These are phyloP conservation scores for Cartodere bifasciata DNA, from an alignment of 2,888 invertebrate species.

Conservation along the genomic window DNA sequence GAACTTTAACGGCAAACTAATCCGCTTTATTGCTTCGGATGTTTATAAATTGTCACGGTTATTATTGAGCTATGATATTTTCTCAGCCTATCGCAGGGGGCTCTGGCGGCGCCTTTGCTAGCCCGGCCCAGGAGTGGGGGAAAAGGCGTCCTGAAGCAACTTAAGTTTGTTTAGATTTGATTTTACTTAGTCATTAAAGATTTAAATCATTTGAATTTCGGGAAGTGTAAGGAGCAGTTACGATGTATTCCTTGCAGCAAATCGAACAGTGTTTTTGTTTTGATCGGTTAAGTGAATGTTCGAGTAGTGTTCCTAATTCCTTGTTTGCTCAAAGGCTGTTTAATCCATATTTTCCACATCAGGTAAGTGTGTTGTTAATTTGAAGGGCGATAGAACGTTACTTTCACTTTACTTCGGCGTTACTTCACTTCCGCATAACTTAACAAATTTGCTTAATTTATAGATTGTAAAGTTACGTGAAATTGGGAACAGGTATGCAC, in stretches of 20 bases:
- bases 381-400: no score
- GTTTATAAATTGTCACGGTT: slow-evolving; percentile 34
- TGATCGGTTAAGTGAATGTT: slow-evolving; percentile 21
- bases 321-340: slow-evolving; percentile 24
- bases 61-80: slow-evolving; percentile 25
- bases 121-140: slow-evolving; percentile 18
- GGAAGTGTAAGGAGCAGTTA: no score
- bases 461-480: no score
- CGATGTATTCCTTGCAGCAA: slow-evolving; percentile 18
- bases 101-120: slow-evolving; percentile 18
- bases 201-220: no score
- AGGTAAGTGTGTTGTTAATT: no score
- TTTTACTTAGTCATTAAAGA: no score
- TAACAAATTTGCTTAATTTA: no score
- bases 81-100: slow-evolving; percentile 16
- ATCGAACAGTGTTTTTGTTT: slow-evolving; percentile 22
- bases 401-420: no score
- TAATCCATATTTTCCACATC: slow-evolving; percentile 27
- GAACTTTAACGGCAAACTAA: slow-evolving; percentile 26
- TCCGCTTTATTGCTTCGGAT: slow-evolving; percentile 28
- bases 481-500: no score
- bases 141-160: slow-evolving; percentile 15
- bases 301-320: slow-evolving; percentile 14
- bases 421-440: no score
- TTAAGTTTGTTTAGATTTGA: no score